These are phyloP conservation scores for Onychostoma macrolepis DNA, from an alignment of 2,113 vertebrate species.

Conservation along the genomic window DNA sequence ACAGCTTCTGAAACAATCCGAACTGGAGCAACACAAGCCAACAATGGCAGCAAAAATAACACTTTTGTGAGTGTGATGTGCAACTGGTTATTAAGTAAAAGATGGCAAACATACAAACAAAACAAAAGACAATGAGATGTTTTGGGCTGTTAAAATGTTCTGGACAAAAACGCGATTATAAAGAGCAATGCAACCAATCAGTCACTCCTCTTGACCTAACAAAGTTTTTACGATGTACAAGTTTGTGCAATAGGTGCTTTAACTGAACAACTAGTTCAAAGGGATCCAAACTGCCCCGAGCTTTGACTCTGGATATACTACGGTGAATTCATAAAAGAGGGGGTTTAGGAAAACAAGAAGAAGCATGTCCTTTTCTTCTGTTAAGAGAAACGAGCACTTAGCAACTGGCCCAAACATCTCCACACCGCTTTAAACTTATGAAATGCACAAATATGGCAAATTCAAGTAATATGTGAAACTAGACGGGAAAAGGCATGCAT, in stretches of 20 bases:
- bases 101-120: neutral
- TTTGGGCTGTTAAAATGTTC: neutral
- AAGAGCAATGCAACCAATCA: neutral
- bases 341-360: slow-evolving; percentile 29
- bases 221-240: slow-evolving; percentile 36
- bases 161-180: neutral
- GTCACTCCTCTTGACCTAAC: slow-evolving; percentile 19
- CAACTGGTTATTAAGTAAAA: slow-evolving; percentile 4
- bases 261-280: slow-evolving; percentile 46
- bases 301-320: slow-evolving; percentile 44
- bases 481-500: neutral
- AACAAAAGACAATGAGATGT: neutral
- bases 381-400: slow-evolving; percentile 20
- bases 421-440: neutral
- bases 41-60: slow-evolving; percentile 21
- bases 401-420: slow-evolving; percentile 37
- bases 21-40: neutral
- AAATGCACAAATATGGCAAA: neutral
- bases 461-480: neutral
- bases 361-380: slow-evolving; percentile 21
- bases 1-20: slow-evolving; percentile 14
- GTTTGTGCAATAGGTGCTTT: slow-evolving; percentile 35
- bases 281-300: slow-evolving; percentile 37
- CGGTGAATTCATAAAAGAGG: slow-evolving; percentile 50
- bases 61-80: slow-evolving; percentile 3